Base-by-base conservation (phyloP, 2,113 vertebrate species). In the Amblyornis subalaris region DNA sequence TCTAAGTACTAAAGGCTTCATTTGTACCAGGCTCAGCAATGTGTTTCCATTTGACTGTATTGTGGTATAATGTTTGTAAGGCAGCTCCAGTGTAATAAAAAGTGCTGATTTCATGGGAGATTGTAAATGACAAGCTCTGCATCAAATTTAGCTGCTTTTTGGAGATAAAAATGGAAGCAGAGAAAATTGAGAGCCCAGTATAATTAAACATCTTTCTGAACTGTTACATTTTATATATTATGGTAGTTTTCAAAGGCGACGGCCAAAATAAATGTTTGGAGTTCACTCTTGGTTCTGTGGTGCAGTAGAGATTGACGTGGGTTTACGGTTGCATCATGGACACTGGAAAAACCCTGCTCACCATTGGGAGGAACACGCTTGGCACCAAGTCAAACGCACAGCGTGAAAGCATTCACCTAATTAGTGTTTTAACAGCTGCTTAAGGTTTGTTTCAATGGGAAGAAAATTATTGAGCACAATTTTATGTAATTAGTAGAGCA, bases 341-440 rank as follows among this genome's bases (percentile, higher is more conserved):
- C 88, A 65, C 33, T 84, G 95, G 95, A 96, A 96, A 95, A 97
- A 79, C 73, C 85, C 81, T 0, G 25, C 90, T 96, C 93, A 91
- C 85, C 33, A 3, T 8, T 5, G 47, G 77, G 79, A 90, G 89
- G 89, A 96, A 94, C n/a, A 4, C 14, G 3, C 85, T 96, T 94
- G 97, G 96, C 85, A 1, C 70, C 0, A 1, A 76, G 69, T 94
- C 96, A 96, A 72, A 64, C 26, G 62, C 55, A 18, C 55, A 58
- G 92, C 60, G 0, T 96, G 94, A 86, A 97, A 87, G 91, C 93
- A 48, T 93, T 96, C 7, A 40, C 94, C 94, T 92, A 97, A 96
- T 96, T 97, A 97, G 96, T 97, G 93, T 96, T 97, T 96, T 97
- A 97, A 96, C 97, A 98, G 96, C 96, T 97, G 95, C 94, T 94